Evolutionary conservation across 1,140 invertebrate species (phyloP).

Genomic region (Prorops nasuta): DNA sequence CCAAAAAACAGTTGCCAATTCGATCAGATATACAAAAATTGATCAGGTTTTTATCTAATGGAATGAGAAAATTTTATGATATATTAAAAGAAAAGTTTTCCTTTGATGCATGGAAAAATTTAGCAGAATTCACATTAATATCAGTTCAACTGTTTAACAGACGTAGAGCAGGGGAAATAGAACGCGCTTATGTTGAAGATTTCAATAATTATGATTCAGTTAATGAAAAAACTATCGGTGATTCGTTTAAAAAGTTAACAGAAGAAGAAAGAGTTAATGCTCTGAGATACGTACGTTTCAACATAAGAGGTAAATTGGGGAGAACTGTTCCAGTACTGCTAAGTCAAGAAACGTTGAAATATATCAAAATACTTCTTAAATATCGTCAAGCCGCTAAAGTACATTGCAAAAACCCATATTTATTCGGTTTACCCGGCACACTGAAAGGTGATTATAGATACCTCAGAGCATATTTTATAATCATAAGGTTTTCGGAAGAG

Average conservation of each 20-base stretch:
- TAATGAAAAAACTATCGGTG: not conserved
- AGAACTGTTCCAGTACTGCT: not conserved
- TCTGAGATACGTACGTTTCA: slow-evolving; percentile 6
- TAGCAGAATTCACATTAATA: slow-evolving; percentile 2
- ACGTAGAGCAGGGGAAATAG: slow-evolving; percentile 9
- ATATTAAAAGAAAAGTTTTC: slow-evolving; percentile 5
- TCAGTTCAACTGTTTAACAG: slow-evolving; percentile 9
- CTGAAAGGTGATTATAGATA: slow-evolving; percentile 8
- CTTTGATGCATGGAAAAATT: slow-evolving; percentile 7
- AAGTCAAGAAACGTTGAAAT: not conserved
- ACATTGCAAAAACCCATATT: slow-evolving; percentile 2
- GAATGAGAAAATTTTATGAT: slow-evolving; percentile 1
- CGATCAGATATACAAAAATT: slow-evolving; percentile 18
- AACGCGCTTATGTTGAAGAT: slow-evolving; percentile 5
- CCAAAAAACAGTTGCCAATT: slow-evolving; percentile 16
- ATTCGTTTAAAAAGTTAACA: not conserved
- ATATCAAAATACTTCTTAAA: slow-evolving; percentile 3
- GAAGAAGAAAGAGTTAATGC: not conserved
- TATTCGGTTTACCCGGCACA: slow-evolving; percentile 16
- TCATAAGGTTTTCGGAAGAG: slow-evolving; percentile 13
- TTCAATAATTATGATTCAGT: slow-evolving; percentile 2
- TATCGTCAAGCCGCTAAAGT: slow-evolving; percentile 11
- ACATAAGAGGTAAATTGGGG: slow-evolving; percentile 5
- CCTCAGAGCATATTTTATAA: slow-evolving; percentile 12
- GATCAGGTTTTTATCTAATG: slow-evolving; percentile 10